Percentiles rank a stretch among this genome's conserved stretches.
These are phyloP conservation scores for Gordius sp. DNA, from an alignment of 2,888 invertebrate genomes.

Conservation along the genomic window DNA sequence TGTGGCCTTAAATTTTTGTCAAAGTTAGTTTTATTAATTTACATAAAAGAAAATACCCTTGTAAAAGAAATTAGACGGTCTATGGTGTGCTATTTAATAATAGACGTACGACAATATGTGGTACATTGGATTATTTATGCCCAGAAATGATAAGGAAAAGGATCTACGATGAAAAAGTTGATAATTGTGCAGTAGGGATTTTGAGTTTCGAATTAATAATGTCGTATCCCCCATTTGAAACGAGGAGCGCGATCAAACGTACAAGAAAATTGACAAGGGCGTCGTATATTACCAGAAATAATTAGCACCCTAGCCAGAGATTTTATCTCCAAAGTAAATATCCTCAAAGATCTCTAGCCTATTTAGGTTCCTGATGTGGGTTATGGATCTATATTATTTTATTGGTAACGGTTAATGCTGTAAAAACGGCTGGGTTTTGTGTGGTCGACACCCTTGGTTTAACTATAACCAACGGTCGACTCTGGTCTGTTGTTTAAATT, in stretches of 20 bases:
- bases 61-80: no score
- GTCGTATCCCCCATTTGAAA: constrained; percentile 69
- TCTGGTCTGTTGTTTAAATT: no score
- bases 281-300: background rate
- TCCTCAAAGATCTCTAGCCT: background rate
- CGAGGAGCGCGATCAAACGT: background rate
- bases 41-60: no score
- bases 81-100: no score
- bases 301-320: background rate
- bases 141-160: constrained; percentile 75
- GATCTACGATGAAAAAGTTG: constrained; percentile 49
- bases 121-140: constrained; percentile 74
- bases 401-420: no score
- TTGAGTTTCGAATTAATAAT: constrained; percentile 69
- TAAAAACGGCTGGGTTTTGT: no score
- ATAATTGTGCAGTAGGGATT: constrained; percentile 80
- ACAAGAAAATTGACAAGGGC: background rate
- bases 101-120: constrained; percentile 64
- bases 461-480: no score
- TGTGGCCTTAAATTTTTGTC: no score
- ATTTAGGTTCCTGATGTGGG: no score
- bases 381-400: no score
- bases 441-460: no score
- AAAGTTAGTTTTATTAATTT: no score
- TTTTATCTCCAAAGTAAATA: constrained; percentile 14